Base-by-base conservation (phyloP, 1,140 invertebrate species). In the Calosoma granatense region DNA sequence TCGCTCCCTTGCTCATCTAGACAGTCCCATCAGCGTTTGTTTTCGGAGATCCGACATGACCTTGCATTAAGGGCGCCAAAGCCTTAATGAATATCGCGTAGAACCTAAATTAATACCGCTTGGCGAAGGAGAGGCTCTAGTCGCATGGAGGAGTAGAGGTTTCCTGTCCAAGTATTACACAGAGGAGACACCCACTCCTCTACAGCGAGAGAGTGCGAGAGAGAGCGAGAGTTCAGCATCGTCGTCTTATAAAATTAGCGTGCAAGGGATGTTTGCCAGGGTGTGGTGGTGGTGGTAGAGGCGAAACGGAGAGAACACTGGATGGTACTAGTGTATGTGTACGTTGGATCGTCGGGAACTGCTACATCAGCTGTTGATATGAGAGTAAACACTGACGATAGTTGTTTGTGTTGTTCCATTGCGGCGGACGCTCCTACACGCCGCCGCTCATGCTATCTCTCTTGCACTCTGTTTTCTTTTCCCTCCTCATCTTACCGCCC, bases 341-440 rank as follows among this genome's bases (percentile, higher is more conserved):
- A 47, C n/a, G n/a, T n/a, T n/a, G n/a, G n/a, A n/a, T 17, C 51
- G 30, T 14, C 26, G 36, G 41, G 36, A 58, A 54, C 51, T 54
- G 53, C 57, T 58, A 58, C 57, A 58, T 58, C 57, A 58, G 57
- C 57, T 54, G 53, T 58, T 58, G 57, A 58, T 58, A 58, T 58
- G 57, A 58, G 54, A 58, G 57, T 58, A 58, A 58, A 58, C 57
- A 58, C 57, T 47, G 41, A 47, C 41, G 9, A 11, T 47, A n/a
- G 41, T 9, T 47, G 41, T 47, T 47, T 47, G 41, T 47, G 41
- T 47, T 47, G 41, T 47, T 47, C 15, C 41, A 47, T 47, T 47
- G 41, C 15, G 41, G 41, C 41, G 6, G 3, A 4, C 9, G 17
- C 26, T 9, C n/a, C 15, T 47, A 47, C 41, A 4, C 41, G 41